Conservation (phyloP, 1,140 invertebrate species). For the Aphelinus atriplicis region DNA sequence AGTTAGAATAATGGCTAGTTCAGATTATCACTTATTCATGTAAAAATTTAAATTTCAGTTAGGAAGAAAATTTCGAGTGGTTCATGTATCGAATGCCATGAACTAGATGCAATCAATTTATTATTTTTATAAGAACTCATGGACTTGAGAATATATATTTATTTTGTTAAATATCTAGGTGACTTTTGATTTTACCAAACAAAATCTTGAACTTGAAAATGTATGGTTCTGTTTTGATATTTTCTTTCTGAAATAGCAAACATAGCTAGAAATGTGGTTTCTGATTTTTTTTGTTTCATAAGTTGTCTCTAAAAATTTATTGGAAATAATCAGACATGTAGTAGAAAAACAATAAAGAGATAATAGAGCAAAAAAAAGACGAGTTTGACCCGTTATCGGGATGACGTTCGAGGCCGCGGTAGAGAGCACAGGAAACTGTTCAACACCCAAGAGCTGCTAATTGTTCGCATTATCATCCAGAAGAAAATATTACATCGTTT, state of each 20-base stretch:
- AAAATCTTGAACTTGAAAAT: too few species aligned
- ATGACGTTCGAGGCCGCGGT: slow-evolving; percentile 8
- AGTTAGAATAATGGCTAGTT: background rate
- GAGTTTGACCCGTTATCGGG: slow-evolving; percentile 17
- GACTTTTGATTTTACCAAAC: too few species aligned
- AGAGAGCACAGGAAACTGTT: slow-evolving; percentile 25
- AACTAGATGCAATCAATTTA: too few species aligned
- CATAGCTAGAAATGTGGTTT: too few species aligned
- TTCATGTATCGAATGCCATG: too few species aligned
- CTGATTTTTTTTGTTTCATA: too few species aligned
- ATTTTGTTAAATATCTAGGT: slow-evolving; percentile 6
- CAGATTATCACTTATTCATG: slow-evolving; percentile 3
- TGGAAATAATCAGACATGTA: too few species aligned
- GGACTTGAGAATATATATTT: slow-evolving; percentile 8
- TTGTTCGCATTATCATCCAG: slow-evolving; percentile 29
- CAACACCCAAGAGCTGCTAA: background rate
- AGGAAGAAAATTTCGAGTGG: background rate
- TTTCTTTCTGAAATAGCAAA: too few species aligned
- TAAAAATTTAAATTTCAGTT: slow-evolving; percentile 7
- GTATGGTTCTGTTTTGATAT: too few species aligned
- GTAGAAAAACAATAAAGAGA: background rate
- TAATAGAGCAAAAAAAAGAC: background rate
- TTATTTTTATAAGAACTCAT: too few species aligned
- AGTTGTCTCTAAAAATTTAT: too few species aligned
- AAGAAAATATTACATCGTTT: background rate